Conservation (phyloP, 2,797 vertebrate genomes). For the Falco novaeseelandiae region DNA sequence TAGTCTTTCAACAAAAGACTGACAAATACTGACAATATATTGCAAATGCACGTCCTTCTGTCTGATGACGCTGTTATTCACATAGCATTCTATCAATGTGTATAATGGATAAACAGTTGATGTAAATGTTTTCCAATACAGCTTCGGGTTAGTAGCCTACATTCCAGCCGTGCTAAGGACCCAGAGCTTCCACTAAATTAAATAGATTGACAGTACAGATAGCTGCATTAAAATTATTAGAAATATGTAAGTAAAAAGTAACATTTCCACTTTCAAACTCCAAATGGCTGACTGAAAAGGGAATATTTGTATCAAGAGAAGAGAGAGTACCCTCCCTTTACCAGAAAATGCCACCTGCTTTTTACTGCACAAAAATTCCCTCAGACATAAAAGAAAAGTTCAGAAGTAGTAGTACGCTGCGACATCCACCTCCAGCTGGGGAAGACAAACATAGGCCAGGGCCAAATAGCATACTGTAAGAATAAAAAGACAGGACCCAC, state of each 20-base stretch:
- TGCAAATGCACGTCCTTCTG: neutral
- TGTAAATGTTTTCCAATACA: neutral
- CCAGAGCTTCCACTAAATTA: neutral
- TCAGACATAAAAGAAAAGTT: neutral
- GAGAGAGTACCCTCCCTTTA: neutral
- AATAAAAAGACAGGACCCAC: neutral
- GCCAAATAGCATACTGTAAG: neutral
- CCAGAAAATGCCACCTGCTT: neutral
- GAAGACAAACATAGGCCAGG: neutral
- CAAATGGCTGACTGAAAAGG: neutral
- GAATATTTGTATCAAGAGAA: neutral
- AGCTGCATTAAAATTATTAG: neutral
- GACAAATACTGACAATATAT: neutral
- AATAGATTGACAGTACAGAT: neutral
- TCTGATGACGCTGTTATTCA: neutral
- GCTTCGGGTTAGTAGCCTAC: neutral
- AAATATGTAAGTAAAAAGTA: neutral
- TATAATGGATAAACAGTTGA: neutral
- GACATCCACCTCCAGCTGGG: neutral
- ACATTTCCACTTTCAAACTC: neutral
- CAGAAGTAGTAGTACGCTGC: neutral
- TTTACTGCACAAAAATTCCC: neutral
- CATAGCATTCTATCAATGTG: neutral
- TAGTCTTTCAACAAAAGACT: neutral
- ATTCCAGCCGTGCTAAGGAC: neutral